Evolutionary conservation across 2,888 invertebrate genomes (phyloP).

Genomic region (Tenthredo mesomela): DNA sequence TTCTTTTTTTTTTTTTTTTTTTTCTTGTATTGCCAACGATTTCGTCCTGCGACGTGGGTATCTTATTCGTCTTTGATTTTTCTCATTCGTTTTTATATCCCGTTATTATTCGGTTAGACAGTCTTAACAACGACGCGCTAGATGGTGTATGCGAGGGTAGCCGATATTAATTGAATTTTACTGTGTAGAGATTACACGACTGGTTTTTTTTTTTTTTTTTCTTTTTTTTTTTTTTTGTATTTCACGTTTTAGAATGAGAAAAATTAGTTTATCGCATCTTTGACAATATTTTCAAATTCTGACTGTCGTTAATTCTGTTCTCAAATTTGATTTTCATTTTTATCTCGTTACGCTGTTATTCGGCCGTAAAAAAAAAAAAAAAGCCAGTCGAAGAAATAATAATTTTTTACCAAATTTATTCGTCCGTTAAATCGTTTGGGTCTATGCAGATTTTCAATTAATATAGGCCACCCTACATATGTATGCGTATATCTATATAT

Average conservation of each 20-base stretch:
- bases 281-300: no score
- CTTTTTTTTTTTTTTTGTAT: background rate
- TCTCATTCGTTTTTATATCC: background rate
- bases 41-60: background rate
- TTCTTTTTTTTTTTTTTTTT: background rate
- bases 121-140: slow-evolving; percentile 35
- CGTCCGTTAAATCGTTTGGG: background rate
- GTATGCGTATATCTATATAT: background rate
- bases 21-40: slow-evolving; percentile 19
- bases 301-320: background rate
- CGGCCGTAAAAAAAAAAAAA: background rate
- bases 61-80: background rate
- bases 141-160: slow-evolving; percentile 16
- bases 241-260: background rate
- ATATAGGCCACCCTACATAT: slow-evolving; percentile 10
- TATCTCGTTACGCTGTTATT: background rate
- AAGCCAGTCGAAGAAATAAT: background rate
- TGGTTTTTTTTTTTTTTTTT: background rate
- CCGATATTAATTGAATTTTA: slow-evolving; percentile 18
- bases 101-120: slow-evolving; percentile 29
- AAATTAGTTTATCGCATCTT: background rate
- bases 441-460: background rate
- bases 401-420: background rate
- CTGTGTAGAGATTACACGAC: background rate
- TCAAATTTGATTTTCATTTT: background rate